Base-by-base conservation (phyloP, 2,113 vertebrate species). In the Otis tarda region DNA sequence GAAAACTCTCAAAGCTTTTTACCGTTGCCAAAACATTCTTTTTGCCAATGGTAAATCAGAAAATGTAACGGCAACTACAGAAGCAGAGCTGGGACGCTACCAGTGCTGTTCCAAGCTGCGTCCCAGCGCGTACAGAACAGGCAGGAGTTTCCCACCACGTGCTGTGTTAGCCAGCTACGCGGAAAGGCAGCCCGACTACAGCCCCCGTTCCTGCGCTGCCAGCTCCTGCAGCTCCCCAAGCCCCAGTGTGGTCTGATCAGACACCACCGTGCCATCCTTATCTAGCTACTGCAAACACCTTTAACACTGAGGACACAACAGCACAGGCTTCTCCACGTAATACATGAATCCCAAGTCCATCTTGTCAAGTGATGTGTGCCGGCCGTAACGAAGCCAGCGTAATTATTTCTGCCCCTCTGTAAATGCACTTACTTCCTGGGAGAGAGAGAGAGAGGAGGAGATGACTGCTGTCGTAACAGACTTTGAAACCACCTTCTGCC, bases 91-190 rank as follows among this genome's bases (percentile, higher is more conserved):
- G 49, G 60, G 19, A 45, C 43, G 37, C 13, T 12, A 17, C 4
- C 17, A 49, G 39, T 19, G n/a, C 14, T 65, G n/a, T 43, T 55
- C 5, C 0, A 16, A 0, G 1, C 17, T 39, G 49, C 45, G 22
- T 30, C n/a, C 55, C 65, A 3, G 0, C 25, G 53, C 37, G 17
- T 4, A 12, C 28, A 35, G 59, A 23, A 7, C 0, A 41, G 49
- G 35, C 63, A 33, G n/a, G 74, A 30, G 47, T 19, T 14, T 23
- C 10, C 13, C 9, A 20, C 23, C 61, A 7, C 2, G 0, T 11
- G 12, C 45, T 27, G 14, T 27, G 14, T 7, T 31, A 9, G 53
- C 41, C n/a, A 37, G 63, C 49, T 56, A 4, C 43, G 57, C 3
- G 45, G 43, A 52, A 64, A 47, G 28, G 45, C 4, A 10, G 18